A percentile compares a stretch with the other conserved stretches of the same genome.
Conservation (phyloP, 92 coral and sea anemone genomes). For the Pocillopora grandis region DNA sequence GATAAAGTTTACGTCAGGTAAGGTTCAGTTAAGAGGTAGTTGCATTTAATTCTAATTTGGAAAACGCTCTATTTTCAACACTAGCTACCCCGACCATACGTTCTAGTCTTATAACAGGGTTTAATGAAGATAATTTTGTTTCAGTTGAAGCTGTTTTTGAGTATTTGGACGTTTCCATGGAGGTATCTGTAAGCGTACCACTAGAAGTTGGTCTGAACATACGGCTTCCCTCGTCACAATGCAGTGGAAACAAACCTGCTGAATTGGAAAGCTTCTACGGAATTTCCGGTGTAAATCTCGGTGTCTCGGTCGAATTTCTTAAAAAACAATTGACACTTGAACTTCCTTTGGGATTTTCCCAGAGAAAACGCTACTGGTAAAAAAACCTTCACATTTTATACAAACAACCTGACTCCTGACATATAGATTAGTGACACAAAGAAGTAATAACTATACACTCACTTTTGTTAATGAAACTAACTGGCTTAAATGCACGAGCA, state of each 20-base stretch:
- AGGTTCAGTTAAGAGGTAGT: too few relatives aligned
- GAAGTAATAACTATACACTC: too few relatives aligned
- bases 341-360: conserved; percentile 1
- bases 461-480: too few relatives aligned
- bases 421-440: too few relatives aligned
- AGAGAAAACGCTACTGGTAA: conserved; percentile 2
- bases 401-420: too few relatives aligned
- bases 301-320: conserved; percentile 19
- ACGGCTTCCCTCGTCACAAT: neutral
- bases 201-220: conserved; percentile 9
- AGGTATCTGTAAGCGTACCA: conserved; percentile 8
- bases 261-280: conserved; percentile 13
- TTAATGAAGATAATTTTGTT: too few relatives aligned
- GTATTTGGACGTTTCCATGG: conserved; percentile 8
- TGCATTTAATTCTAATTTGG: too few relatives aligned
- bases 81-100: neutral
- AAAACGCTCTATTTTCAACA: too few relatives aligned
- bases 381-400: neutral
- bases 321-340: neutral
- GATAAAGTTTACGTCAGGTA: too few relatives aligned
- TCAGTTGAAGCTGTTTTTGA: conserved; percentile 6
- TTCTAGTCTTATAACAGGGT: neutral
- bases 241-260: conserved; percentile 16
- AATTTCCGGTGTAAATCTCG: conserved; percentile 8
- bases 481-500: too few relatives aligned